Evolutionary conservation across 2,797 vertebrate genomes (phyloP), one percentile per base, ranked within the genome.

Genomic region (Nothura maculosa): DNA sequence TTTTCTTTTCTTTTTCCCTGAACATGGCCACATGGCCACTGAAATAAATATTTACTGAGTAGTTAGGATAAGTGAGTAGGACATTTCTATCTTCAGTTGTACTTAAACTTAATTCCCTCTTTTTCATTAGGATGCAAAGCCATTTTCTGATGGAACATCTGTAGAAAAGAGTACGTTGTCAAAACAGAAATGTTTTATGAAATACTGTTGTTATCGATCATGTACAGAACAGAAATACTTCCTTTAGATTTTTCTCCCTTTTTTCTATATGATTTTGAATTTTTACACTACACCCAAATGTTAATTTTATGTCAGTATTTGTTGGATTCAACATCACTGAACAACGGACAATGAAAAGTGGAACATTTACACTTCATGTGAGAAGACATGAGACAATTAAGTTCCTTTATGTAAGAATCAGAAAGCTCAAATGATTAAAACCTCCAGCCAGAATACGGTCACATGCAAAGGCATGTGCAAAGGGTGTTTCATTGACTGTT

Each of bases 401-500:
- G 21, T 55, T 85, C 47, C 36, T 85, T 76, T 72, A 47, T 30
- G 58, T 17, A 61, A 74, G 50, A 68, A 11, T 84, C 28, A 79
- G 50, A 58, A 87, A 87, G 24, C 11, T 14, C 30, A 83, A 83
- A 66, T 24, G 4, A 40, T 75, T 20, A 34, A 22, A 82, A 18
- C 19, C 84, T 89, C 28, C 64, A 94, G 45, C 21, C 64, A 82
- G 54, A 84, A 80, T 52, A n/a, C 8, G 83, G 48, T 6, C 75
- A 90, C 22, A 62, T 60, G 67, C 34, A 72, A 83, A 89, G 85
- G 27, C 42, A 76, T 60, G 30, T 87, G 80, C 36, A 30, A 72
- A 93, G 60, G 10, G 27, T 85, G 45, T 81, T 87, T 91, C 50
- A 43, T 75, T 89, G 85, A 57, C 66, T 80, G 28, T 52, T 81